phyloP scores from a whole-genome alignment of 1,140 invertebrate genomes.

The Grapholita molesta region DNA sequence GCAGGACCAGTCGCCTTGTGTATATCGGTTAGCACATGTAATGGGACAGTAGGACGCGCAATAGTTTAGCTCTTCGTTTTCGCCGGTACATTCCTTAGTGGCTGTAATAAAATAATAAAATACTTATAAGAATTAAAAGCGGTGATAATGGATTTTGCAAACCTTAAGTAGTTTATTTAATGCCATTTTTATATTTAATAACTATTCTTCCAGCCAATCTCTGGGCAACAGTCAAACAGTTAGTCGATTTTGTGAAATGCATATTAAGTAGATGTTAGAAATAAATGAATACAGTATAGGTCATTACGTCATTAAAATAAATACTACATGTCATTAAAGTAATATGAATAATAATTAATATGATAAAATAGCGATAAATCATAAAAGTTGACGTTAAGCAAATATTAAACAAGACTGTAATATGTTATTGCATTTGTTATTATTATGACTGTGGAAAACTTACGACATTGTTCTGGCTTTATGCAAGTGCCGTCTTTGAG shows the following conservation, averaged over 20 bases:
- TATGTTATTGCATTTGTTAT: neutral
- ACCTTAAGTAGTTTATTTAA: no score
- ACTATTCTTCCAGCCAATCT: no score
- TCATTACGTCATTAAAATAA: no score
- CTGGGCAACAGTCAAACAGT: no score
- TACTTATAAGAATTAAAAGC: no score
- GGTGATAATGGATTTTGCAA: no score
- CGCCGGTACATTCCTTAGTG: neutral
- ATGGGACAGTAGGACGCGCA: constrained; percentile 8
- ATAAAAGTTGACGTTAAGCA: neutral
- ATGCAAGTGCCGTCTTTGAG: constrained; percentile 10
- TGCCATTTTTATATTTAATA: no score
- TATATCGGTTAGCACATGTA: constrained; percentile 11
- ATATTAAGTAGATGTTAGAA: no score
- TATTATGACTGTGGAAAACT: neutral
- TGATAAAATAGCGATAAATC: neutral
- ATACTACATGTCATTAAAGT: no score
- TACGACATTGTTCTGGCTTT: constrained; percentile 16
- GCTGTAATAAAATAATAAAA: neutral
- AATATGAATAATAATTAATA: neutral
- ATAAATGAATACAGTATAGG: no score
- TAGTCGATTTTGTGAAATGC: no score
- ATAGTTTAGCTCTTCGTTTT: neutral
- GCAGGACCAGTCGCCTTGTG: neutral
- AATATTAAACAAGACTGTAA: neutral